Conservation (phyloP, 2,888 invertebrate species). For the Pammene aurita region DNA sequence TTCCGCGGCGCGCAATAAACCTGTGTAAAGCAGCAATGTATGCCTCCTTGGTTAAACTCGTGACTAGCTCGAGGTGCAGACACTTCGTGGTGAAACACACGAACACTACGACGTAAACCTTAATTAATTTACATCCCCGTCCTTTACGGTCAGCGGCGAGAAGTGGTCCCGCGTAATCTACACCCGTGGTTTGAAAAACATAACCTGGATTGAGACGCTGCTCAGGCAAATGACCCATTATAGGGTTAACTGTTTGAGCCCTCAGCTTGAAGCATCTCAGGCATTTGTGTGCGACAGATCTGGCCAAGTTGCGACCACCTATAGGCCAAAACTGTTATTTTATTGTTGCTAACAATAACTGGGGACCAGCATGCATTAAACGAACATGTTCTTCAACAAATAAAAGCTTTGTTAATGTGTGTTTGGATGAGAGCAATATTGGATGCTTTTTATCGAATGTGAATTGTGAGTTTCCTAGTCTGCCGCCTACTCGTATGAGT, state of each 20-base stretch:
- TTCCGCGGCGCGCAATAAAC: slow-evolving; percentile 34
- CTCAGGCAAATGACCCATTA: slow-evolving; percentile 38
- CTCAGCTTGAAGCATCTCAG: slow-evolving; percentile 14
- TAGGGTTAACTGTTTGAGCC: slow-evolving; percentile 24
- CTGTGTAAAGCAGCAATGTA: slow-evolving; percentile 35
- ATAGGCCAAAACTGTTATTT: no score
- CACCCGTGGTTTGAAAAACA: slow-evolving; percentile 31
- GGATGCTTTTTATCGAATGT: slow-evolving; percentile 24
- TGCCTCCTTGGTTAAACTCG: slow-evolving; percentile 25
- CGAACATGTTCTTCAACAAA: slow-evolving; percentile 22
- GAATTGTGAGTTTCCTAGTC: slow-evolving; percentile 6
- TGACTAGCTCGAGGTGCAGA: slow-evolving; percentile 39
- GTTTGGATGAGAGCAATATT: slow-evolving; percentile 16
- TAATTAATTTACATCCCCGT: slow-evolving; percentile 17
- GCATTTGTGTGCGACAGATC: slow-evolving; percentile 17
- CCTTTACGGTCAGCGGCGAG: slow-evolving; percentile 20
- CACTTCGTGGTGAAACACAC: slow-evolving; percentile 13
- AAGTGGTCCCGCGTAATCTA: slow-evolving; percentile 27
- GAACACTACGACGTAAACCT: slow-evolving; percentile 24
- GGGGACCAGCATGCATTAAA: slow-evolving; percentile 29
- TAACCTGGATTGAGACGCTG: slow-evolving; percentile 36
- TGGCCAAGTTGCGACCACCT: slow-evolving; percentile 29
- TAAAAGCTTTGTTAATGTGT: slow-evolving; percentile 8
- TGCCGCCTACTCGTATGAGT: no score
- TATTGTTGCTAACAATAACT: no score